Base-by-base conservation (phyloP, 2,888 invertebrate species). In the Crepidodera aurea region DNA sequence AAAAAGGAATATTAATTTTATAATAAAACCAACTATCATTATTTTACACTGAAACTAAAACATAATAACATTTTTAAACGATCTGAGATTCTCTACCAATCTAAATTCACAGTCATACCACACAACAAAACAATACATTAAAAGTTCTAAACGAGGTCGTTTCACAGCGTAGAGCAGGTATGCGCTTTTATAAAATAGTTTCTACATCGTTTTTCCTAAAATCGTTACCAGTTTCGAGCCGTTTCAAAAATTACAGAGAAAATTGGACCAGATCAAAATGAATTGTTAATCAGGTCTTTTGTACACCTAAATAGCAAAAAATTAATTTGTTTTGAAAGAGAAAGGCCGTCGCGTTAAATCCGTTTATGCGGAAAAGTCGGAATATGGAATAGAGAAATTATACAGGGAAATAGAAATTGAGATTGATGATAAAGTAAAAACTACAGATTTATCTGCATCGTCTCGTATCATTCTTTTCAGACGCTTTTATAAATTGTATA, bases 251-350 rank as follows among this genome's bases (percentile, higher is more conserved):
- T 42, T 16, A 44, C 5, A 22, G 25, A 12, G 44, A 22, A 44
- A 44, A 44, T 22, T 44, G 44, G 22, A 44, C 44, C 44, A 25
- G 22, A 44, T 44, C 22, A 22, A 44, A 44, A 44, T 32, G 50
- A 50, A 50, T 50, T 29, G 29, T 50, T 50, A 50, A 50, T 50
- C 15, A 10, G 15, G 29, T 50, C 50, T 32, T 50, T 50, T 50
- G 50, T 50, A 15, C 13, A 13, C 32, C n/a, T 10, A 29, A 50
- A 27, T 10, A 50, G 50, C 10, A 32, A 29, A 50, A 50, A 50
- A 50, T 50, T 50, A 50, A 50, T 50, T 50, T 32, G 50, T 8
- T 29, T 50, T 50, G 15, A 15, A 18, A 16, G 27, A 16, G 22
- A 50, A 50, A 15, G 32, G 50, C 1, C 12, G n/a, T n/a, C 13